Percentiles rank a stretch among this genome's conserved stretches.
Evolutionary conservation across 2,113 vertebrate species (phyloP).

Genomic region (Hemiprocne comata): DNA sequence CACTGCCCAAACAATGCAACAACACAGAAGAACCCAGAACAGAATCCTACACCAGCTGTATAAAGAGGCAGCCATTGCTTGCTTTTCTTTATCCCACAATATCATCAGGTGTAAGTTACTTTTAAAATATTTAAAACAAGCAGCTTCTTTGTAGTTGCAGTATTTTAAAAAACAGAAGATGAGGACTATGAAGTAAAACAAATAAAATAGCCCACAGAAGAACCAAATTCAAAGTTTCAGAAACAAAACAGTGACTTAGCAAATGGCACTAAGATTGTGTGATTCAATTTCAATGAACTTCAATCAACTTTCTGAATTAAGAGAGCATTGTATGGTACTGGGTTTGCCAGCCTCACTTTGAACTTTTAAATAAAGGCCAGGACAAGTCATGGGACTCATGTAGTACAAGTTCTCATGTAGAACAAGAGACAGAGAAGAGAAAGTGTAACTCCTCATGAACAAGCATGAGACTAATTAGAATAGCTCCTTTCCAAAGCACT

Average conservation of each 20-base stretch:
- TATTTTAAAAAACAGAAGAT: background rate
- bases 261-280: background rate
- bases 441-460: background rate
- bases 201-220: background rate
- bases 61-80: background rate
- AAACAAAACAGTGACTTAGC: background rate
- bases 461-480: background rate
- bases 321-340: background rate
- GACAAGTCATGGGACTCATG: background rate
- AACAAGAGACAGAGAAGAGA: background rate
- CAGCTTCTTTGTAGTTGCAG: background rate
- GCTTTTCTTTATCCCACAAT: background rate
- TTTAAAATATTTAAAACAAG: background rate
- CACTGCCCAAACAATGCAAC: rapidly evolving
- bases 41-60: background rate
- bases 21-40: background rate
- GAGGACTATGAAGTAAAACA: background rate
- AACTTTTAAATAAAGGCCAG: background rate
- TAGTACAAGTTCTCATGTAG: background rate
- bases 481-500: background rate
- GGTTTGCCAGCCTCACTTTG: background rate
- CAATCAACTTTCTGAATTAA: background rate
- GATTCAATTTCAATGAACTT: background rate
- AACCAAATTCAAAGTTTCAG: background rate
- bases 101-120: background rate